These are phyloP conservation scores for Thunnus albacares DNA, from an alignment of 2,797 vertebrate species.

Conservation along the genomic window DNA sequence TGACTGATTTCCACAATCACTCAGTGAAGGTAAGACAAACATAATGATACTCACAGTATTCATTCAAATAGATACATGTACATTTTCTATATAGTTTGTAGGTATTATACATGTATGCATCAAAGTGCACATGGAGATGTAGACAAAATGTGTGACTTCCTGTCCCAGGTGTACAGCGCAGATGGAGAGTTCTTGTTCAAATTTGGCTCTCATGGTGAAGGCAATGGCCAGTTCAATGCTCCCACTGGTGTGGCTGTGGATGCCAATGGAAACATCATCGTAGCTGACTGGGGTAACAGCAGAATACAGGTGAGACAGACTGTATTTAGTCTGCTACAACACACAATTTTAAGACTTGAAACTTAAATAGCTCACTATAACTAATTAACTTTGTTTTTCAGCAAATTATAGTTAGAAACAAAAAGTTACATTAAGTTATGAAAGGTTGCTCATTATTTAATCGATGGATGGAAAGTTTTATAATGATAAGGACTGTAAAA, in stretches of 20 bases:
- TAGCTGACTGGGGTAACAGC: conserved; percentile 98
- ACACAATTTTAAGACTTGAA: background rate
- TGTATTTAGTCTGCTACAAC: background rate
- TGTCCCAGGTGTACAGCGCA: conserved; percentile 92
- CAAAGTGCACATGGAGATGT: background rate
- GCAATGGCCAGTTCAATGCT: conserved; percentile 97
- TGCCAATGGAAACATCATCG: conserved; percentile 95
- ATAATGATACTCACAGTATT: background rate
- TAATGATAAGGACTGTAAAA: background rate
- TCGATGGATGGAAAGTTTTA: background rate
- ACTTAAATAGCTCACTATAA: too few species aligned
- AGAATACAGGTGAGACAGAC: conserved; percentile 90
- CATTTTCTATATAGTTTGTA: background rate
- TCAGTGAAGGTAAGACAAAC: conserved; percentile 92
- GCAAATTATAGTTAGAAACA: background rate
- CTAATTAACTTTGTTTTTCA: background rate
- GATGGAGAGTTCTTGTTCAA: conserved; percentile 97
- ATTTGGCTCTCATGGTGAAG: conserved; percentile 97
- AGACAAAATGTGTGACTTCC: background rate
- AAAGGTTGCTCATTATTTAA: too few species aligned
- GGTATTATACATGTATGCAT: background rate
- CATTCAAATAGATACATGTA: background rate
- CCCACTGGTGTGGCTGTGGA: conserved; percentile 96
- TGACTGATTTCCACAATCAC: conserved; percentile 98
- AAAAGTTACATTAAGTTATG: background rate